Evolutionary conservation across 2,888 invertebrate genomes (phyloP).

Genomic region (Rotaria socialis): DNA sequence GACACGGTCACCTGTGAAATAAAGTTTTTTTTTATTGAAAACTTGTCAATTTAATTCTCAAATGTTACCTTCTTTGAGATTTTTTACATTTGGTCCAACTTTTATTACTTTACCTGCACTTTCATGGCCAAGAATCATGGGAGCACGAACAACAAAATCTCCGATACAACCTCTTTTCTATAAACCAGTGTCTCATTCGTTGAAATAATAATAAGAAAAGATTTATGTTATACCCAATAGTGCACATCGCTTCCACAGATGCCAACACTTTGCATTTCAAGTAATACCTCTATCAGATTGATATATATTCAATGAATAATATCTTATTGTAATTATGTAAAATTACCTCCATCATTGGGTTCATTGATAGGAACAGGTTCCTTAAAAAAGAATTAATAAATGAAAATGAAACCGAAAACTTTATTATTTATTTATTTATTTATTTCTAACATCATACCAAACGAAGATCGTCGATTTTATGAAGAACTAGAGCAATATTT

Average conservation of each 20-base stretch:
- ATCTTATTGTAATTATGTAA: too few species aligned
- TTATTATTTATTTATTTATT: not conserved
- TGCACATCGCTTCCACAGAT: slow-evolving; percentile 92
- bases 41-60: too few species aligned
- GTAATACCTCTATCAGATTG: slow-evolving; percentile 70
- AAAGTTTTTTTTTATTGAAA: not conserved
- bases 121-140: slow-evolving; percentile 93
- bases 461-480: slow-evolving; percentile 34
- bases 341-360: slow-evolving; percentile 28
- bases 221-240: slow-evolving; percentile 67
- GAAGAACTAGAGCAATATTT: slow-evolving; percentile 20
- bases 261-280: slow-evolving; percentile 85
- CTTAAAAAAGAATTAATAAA: not conserved
- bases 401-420: not conserved
- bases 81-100: slow-evolving; percentile 66
- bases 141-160: slow-evolving; percentile 75
- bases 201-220: not conserved
- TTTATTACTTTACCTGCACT: slow-evolving; percentile 66
- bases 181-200: not conserved
- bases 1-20: slow-evolving; percentile 74
- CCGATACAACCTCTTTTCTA: slow-evolving; percentile 72
- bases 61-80: slow-evolving; percentile 64
- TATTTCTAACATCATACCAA: not conserved
- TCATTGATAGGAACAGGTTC: not conserved
- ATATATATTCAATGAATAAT: not conserved